These are phyloP conservation scores for Vireo altiloquus DNA, from an alignment of 2,113 vertebrate species.

Conservation along the genomic window DNA sequence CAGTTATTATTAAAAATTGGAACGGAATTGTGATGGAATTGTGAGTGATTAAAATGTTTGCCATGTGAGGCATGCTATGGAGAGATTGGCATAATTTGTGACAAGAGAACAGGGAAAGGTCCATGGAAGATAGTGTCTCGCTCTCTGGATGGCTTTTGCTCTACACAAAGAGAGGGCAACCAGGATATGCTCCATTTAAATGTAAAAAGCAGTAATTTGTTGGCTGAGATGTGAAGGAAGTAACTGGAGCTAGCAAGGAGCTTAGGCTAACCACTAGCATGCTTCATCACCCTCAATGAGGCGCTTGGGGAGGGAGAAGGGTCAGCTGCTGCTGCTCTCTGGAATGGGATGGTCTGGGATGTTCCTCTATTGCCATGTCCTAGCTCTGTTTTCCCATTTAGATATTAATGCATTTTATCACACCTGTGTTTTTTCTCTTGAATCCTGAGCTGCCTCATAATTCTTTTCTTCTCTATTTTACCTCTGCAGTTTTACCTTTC, in stretches of 20 bases:
- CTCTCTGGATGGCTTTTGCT: not conserved
- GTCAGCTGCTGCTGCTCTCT: not conserved
- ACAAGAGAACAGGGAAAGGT: not conserved
- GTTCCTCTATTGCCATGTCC: not conserved
- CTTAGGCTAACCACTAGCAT: not conserved
- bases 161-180: not conserved
- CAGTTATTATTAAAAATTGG: not conserved
- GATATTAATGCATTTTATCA: not conserved
- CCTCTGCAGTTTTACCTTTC: not conserved
- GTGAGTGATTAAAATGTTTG: not conserved
- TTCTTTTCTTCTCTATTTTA: not conserved
- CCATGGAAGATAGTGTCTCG: accelerated
- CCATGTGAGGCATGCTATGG: not conserved
- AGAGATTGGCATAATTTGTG: not conserved
- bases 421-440: not conserved
- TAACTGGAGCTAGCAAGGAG: not conserved
- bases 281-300: accelerated
- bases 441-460: not conserved
- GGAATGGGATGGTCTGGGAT: not conserved
- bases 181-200: not conserved
- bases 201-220: not conserved
- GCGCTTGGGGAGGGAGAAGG: not conserved
- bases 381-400: not conserved
- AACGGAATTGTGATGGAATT: not conserved
- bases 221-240: not conserved